Conservation (phyloP, 1,140 invertebrate species). For the Plutomurus gul region DNA sequence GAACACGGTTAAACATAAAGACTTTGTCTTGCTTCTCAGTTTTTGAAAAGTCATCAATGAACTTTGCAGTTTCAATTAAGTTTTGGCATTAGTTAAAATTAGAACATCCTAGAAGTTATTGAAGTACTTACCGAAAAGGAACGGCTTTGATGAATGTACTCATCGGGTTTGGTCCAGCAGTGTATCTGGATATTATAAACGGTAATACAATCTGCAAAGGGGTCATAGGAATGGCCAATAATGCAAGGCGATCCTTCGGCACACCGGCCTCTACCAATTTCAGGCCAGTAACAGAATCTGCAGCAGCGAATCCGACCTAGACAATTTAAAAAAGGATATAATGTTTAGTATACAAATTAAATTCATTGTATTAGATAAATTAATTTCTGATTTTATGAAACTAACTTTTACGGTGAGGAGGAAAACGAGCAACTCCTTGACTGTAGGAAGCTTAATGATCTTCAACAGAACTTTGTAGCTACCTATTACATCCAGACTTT, state of each 20-base stretch:
- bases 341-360: background rate
- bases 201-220: constrained; percentile 95
- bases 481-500: constrained; percentile 66
- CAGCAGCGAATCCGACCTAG: constrained; percentile 90
- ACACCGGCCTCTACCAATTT: constrained; percentile 95
- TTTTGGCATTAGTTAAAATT: background rate
- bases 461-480: constrained; percentile 84
- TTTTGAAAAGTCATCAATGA: too few species aligned
- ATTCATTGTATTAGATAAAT: background rate
- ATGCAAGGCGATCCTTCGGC: constrained; percentile 90
- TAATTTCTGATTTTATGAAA: background rate
- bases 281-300: constrained; percentile 87
- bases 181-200: constrained; percentile 83
- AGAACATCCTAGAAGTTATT: constrained; percentile 4
- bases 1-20: too few species aligned
- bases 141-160: constrained; percentile 87
- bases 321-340: constrained; percentile 44
- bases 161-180: constrained; percentile 83
- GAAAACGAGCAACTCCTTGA: constrained; percentile 76
- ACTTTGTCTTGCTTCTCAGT: too few species aligned
- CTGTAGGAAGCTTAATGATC: constrained; percentile 82
- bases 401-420: constrained; percentile 71
- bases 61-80: too few species aligned
- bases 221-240: constrained; percentile 88
- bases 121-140: constrained; percentile 75